Evolutionary conservation across 1,140 invertebrate genomes (phyloP).

Genomic region (Metopolophium dirhodum): DNA sequence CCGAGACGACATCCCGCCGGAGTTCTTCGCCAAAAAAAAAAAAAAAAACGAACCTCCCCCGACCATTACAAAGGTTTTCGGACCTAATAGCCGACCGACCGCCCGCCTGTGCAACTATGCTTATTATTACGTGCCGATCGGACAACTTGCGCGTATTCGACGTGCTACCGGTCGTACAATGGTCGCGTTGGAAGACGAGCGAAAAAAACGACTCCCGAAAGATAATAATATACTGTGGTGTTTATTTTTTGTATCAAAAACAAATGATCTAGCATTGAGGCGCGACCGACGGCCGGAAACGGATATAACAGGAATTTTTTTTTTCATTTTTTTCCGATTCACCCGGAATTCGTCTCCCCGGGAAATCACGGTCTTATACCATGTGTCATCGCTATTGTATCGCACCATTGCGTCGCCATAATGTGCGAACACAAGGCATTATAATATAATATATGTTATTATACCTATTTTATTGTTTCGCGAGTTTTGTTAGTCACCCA

Average conservation of each 20-base stretch:
- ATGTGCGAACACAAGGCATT: background rate
- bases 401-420: background rate
- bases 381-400: background rate
- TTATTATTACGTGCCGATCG: too few species aligned
- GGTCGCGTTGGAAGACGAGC: too few species aligned
- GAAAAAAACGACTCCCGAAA: background rate
- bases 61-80: slow-evolving; percentile 33
- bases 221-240: background rate
- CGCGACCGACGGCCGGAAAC: background rate
- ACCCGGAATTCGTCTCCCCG: background rate
- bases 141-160: too few species aligned
- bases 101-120: background rate
- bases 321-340: background rate
- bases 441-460: too few species aligned
- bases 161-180: too few species aligned
- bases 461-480: too few species aligned
- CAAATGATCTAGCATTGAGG: background rate
- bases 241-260: background rate
- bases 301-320: background rate
- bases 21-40: background rate
- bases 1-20: background rate
- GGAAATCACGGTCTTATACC: background rate
- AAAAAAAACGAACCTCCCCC: background rate
- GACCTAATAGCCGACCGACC: background rate
- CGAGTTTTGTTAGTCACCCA: background rate